Base-by-base conservation (phyloP, 2,888 invertebrate species). In the Drosophila conformis region DNA sequence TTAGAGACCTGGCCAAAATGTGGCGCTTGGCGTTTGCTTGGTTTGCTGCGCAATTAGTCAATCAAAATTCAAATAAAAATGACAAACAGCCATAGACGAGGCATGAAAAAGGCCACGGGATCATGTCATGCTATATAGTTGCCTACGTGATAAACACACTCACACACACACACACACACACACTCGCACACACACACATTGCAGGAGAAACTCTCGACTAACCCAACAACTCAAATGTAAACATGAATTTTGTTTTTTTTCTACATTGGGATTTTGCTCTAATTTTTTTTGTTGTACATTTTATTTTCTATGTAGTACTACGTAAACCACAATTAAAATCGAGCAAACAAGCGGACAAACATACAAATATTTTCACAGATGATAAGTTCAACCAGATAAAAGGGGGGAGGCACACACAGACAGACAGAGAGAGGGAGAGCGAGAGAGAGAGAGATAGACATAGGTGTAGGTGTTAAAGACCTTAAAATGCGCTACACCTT, bases 281-380 rank as follows among this genome's bases (percentile, higher is more conserved):
- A 90, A 89, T 90, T 90, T 83, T 63, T 42, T 63, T 42, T 27
- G 1, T 51, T 54, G 15, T 54, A 29, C 54, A 62, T 60, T 53
- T 49, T 52, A 46, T 89, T 78, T 76, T 83, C 73, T 86, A 80
- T 61, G 73, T 64, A 56, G 67, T 56, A 65, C 62, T 59, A 58
- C 53, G 77, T 78, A 60, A 69, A 68, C 63, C 86, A 89, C 89
- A 90, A 90, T 90, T 89, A 89, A 89, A 88, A 88, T 86, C 71
- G 70, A 74, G 87, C 71, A 85, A 85, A 79, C 79, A 83, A 73
- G 63, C 69, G 54, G 71, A 76, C 78, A 89, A 89, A 83, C 76
- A 89, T 73, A 88, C 89, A 90, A 90, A 90, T 90, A 90, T 90
- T 90, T 90, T 90, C 86, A 86, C 87, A 90, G 87, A 88, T 90